Conservation (phyloP, 2,113 vertebrate genomes). For the Orthonyx spaldingii region DNA sequence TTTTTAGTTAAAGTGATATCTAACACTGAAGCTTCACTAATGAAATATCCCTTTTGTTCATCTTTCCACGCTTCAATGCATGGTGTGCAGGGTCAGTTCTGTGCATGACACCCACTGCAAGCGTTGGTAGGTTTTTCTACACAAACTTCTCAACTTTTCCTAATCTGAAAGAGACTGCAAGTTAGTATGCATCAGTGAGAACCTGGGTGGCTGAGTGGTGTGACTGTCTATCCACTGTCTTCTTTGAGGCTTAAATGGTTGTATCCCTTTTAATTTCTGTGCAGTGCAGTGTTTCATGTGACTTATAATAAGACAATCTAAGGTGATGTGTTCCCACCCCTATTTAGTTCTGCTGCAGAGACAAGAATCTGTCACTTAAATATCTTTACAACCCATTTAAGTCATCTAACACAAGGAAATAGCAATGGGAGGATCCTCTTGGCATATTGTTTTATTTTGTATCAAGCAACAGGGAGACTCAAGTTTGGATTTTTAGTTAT, state of each 20-base stretch:
- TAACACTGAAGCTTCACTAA: conserved; percentile 75
- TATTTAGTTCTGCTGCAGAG: neutral
- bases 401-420: neutral
- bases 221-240: conserved; percentile 45
- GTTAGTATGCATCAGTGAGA: conserved; percentile 60
- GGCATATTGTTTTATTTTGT: neutral
- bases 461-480: neutral
- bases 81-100: conserved; percentile 81
- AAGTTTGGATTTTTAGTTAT: neutral
- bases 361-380: neutral
- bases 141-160: conserved; percentile 72
- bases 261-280: conserved; percentile 47
- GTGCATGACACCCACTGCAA: conserved; percentile 84
- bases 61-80: conserved; percentile 81
- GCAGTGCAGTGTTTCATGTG: conserved; percentile 29
- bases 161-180: conserved; percentile 59
- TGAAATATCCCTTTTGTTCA: conserved; percentile 79
- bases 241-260: conserved; percentile 44
- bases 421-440: neutral
- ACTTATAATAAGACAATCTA: conserved; percentile 33
- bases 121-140: conserved; percentile 80
- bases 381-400: conserved; percentile 19
- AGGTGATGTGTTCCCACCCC: conserved; percentile 1
- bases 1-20: conserved; percentile 69
- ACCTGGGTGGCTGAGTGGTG: conserved; percentile 54